Percentiles rank a stretch among this genome's conserved stretches.
Evolutionary conservation across 2,797 vertebrate species (phyloP).

Genomic region (Otolemur crassicaudatus): DNA sequence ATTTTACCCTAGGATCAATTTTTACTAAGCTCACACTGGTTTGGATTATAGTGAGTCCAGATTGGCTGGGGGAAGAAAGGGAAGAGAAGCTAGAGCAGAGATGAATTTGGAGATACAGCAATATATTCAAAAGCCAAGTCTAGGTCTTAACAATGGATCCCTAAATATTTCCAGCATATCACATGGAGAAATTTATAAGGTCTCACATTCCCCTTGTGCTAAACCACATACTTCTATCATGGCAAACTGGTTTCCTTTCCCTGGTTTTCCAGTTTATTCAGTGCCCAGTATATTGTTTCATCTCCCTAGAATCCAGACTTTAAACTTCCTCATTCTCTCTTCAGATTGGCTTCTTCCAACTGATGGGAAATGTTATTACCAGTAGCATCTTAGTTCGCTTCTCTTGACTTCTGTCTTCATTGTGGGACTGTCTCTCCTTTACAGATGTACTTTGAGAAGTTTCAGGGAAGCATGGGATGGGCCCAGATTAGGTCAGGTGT

Average conservation of each 20-base stretch:
- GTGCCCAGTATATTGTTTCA: not conserved
- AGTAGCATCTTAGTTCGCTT: not conserved
- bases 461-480: not conserved
- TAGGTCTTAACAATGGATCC: not conserved
- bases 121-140: not conserved
- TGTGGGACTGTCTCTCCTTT: not conserved
- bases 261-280: not conserved
- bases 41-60: not conserved
- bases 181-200: not conserved
- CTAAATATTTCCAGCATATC: not conserved
- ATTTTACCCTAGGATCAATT: not conserved
- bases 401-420: not conserved
- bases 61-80: not conserved
- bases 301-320: not conserved
- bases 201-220: not conserved
- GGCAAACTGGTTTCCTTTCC: not conserved
- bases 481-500: not conserved
- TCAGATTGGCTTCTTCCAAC: not conserved
- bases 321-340: not conserved
- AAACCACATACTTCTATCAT: not conserved
- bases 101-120: not conserved
- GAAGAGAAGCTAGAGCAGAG: not conserved
- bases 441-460: constrained; percentile 42
- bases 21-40: not conserved
- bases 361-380: not conserved